These are phyloP conservation scores for Spodoptera picta DNA, from an alignment of 2,888 invertebrate genomes.

Conservation along the genomic window DNA sequence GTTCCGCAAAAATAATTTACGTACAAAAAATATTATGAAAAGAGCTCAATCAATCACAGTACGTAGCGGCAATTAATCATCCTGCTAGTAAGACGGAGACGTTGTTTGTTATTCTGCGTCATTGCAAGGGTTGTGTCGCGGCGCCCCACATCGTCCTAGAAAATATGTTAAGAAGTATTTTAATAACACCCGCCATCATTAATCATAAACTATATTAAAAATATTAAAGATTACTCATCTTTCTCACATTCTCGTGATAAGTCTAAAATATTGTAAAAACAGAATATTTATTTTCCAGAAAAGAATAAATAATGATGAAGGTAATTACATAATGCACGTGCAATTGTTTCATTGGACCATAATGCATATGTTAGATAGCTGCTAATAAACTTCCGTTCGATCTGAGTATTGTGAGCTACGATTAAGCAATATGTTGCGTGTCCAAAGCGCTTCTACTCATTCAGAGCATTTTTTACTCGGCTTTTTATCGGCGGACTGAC, in stretches of 20 bases:
- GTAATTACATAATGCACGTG: conserved; percentile 45
- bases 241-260: conserved; percentile 6
- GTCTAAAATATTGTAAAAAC: background rate
- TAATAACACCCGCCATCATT: conserved; percentile 60
- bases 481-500: conserved; percentile 81
- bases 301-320: too few relatives aligned
- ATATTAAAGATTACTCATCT: conserved; percentile 19
- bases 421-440: conserved; percentile 71
- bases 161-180: conserved; percentile 51
- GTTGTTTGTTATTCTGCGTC: conserved; percentile 66
- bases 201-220: conserved; percentile 55
- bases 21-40: conserved; percentile 63
- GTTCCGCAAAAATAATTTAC: conserved; percentile 58
- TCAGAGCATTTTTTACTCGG: conserved; percentile 80
- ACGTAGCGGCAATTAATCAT: conserved; percentile 82
- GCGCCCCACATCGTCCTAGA: conserved; percentile 46
- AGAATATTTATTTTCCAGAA: too few relatives aligned
- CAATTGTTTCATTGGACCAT: conserved; percentile 64
- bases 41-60: conserved; percentile 80
- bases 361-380: conserved; percentile 61
- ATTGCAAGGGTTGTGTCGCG: conserved; percentile 67
- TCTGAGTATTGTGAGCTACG: conserved; percentile 63
- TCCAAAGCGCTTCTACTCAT: conserved; percentile 76
- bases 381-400: conserved; percentile 71
- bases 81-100: conserved; percentile 66